phyloP scores from a whole-genome alignment of 2,888 invertebrate species.

The Macrophya annulata region DNA sequence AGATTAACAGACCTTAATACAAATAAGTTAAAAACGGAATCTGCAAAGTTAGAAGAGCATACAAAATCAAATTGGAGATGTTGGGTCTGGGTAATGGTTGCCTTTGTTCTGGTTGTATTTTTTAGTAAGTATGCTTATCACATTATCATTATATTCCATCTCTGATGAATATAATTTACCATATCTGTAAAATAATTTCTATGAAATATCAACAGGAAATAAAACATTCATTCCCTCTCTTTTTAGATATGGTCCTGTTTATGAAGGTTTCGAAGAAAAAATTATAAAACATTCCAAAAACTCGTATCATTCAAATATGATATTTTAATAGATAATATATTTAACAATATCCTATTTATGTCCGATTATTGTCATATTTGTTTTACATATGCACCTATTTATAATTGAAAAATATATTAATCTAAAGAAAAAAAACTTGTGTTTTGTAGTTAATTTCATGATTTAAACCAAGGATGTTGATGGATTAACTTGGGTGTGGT shows the following conservation, averaged over 20 bases:
- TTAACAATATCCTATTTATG: not conserved
- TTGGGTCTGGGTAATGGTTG: constrained; percentile 96
- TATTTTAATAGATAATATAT: not conserved
- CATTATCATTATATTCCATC: constrained; percentile 32
- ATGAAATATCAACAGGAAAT: too few species aligned
- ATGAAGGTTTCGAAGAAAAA: constrained; percentile 95
- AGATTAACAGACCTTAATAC: constrained; percentile 91
- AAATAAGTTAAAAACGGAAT: constrained; percentile 89
- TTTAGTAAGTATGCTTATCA: constrained; percentile 85
- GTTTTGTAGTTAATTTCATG: not conserved
- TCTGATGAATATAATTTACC: constrained; percentile 47
- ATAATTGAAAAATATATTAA: constrained; percentile 30
- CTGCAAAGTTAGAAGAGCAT: constrained; percentile 91
- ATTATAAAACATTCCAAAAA: constrained; percentile 60
- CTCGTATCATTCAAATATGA: not conserved
- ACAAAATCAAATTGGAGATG: constrained; percentile 95
- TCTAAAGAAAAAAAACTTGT: not conserved
- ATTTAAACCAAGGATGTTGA: constrained; percentile 38
- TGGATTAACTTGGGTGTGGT: constrained; percentile 50
- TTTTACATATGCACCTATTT: constrained; percentile 11
- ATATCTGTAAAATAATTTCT: not conserved
- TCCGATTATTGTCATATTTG: not conserved
- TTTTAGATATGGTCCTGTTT: constrained; percentile 94
- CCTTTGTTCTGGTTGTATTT: constrained; percentile 92
- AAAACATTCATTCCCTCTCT: constrained; percentile 62